Evolutionary conservation across 2,797 vertebrate species (phyloP), one percentile per base, ranked within the genome.

Genomic region (Aldrovandia affinis): DNA sequence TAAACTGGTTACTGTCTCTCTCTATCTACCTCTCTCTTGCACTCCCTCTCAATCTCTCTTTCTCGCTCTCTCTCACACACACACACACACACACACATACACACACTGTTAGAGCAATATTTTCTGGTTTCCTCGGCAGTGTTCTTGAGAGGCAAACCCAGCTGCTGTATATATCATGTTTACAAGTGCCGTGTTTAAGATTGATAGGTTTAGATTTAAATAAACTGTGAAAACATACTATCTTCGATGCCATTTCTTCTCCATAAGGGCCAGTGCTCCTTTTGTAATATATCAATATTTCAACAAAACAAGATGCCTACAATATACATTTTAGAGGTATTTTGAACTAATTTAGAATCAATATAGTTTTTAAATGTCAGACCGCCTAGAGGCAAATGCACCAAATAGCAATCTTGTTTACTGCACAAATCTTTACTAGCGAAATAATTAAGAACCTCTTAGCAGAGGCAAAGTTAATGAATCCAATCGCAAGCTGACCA

Each of bases 381-480:
- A 79, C 73, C 9, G 42, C 42, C 73, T 77, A n/a, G 42, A n/a
- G 39, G 42, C 10, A 47, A 77, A 79, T 47, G n/a, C 25, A 79
- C n/a, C 8, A 54, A 79, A 79, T 9, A 79, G 47, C 47, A 79
- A 55, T 44, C 50, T 55, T 54, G 47, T 47, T 77, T 44, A 73
- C 36, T 42, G 33, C 68, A 73, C 63, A 65, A 65, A 65, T 73
- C 4, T 42, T 73, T 42, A 33, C 39, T n/a, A n/a, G 73, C 42
- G 47, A 77, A 77, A 77, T 77, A 77, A 77, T 77, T 47, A 77
- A 77, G 73, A 22, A 10, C 73, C 73, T 77, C 73, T 77, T n/a
- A 9, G 39, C 22, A 39, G 15, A 70, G 39, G 39, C 73, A 77
- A 77, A 77, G 22, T 28, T n/a, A 70, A 70, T 77, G 20, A 14